Percentiles rank a stretch among this genome's conserved stretches.
These are phyloP conservation scores for Ochropleura leucogaster DNA, from an alignment of 2,888 invertebrate genomes.

Conservation along the genomic window DNA sequence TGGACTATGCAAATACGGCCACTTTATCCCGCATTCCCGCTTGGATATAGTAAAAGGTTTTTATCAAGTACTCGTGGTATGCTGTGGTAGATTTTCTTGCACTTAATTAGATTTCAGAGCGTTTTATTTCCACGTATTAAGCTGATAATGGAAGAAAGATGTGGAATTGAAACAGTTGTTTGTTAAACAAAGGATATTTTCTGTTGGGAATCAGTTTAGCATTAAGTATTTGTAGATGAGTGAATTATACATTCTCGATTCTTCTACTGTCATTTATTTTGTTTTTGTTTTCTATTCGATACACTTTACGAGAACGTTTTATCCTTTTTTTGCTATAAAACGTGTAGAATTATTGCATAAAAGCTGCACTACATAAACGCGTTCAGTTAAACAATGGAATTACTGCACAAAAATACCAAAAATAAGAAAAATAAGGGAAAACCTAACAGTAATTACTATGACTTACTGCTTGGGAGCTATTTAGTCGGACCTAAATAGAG, in stretches of 20 bases:
- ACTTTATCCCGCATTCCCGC: slow-evolving; percentile 27
- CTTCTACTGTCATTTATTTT: slow-evolving; percentile 1
- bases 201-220: slow-evolving; percentile 1
- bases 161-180: background rate
- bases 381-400: slow-evolving; percentile 28
- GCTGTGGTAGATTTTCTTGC: slow-evolving; percentile 32
- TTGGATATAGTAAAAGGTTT: slow-evolving; percentile 40
- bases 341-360: background rate
- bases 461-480: too few relatives aligned
- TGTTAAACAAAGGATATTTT: background rate
- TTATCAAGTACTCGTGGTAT: slow-evolving; percentile 40
- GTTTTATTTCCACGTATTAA: slow-evolving; percentile 35
- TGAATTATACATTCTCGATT: background rate
- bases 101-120: slow-evolving; percentile 25
- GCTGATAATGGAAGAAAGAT: slow-evolving; percentile 32
- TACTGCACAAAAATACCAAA: slow-evolving; percentile 7
- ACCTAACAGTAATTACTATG: too few relatives aligned
- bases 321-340: slow-evolving; percentile 9
- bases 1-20: slow-evolving; percentile 49
- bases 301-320: slow-evolving; percentile 1
- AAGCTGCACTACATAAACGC: background rate
- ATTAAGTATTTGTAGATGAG: background rate
- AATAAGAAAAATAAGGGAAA: too few relatives aligned
- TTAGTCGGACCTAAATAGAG: too few relatives aligned
- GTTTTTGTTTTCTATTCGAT: slow-evolving; percentile 20